phyloP scores from a whole-genome alignment of 2,113 vertebrate genomes.

The Muntiacus muntjak region DNA sequence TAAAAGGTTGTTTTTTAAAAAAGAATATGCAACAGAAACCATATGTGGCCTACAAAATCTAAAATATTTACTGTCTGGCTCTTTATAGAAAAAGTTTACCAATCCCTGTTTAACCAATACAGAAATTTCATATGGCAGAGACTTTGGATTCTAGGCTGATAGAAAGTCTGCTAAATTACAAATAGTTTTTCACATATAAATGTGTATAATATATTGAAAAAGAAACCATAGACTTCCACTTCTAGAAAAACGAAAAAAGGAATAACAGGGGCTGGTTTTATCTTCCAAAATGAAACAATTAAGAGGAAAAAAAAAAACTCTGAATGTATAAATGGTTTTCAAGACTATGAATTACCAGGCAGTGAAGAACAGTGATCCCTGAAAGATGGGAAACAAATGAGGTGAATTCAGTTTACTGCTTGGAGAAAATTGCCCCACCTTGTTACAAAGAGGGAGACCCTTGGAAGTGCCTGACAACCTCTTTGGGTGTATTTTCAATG shows the following conservation, averaged over 20 bases:
- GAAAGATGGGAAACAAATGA: background rate
- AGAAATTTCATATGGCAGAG: slow-evolving; percentile 23
- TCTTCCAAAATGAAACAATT: background rate
- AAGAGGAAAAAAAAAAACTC: background rate
- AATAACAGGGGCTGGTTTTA: background rate
- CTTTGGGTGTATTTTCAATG: background rate
- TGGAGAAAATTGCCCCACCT: background rate
- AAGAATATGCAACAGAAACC: background rate
- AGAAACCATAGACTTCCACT: background rate
- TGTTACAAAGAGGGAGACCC: background rate
- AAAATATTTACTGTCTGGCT: background rate
- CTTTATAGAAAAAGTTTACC: background rate
- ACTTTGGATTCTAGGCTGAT: background rate
- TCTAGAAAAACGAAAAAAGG: background rate
- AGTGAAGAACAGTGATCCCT: background rate
- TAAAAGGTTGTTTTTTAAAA: background rate
- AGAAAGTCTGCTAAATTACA: background rate
- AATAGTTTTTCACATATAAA: background rate
- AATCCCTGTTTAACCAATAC: background rate
- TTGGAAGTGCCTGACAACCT: background rate
- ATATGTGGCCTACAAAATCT: background rate
- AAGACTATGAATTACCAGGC: background rate
- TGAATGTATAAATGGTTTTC: background rate
- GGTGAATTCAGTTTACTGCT: background rate
- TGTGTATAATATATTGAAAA: background rate